A percentile compares a stretch with the other conserved stretches of the same genome.
Evolutionary conservation across 2,797 vertebrate genomes (phyloP).

Genomic region (Chromobotia macracanthus): DNA sequence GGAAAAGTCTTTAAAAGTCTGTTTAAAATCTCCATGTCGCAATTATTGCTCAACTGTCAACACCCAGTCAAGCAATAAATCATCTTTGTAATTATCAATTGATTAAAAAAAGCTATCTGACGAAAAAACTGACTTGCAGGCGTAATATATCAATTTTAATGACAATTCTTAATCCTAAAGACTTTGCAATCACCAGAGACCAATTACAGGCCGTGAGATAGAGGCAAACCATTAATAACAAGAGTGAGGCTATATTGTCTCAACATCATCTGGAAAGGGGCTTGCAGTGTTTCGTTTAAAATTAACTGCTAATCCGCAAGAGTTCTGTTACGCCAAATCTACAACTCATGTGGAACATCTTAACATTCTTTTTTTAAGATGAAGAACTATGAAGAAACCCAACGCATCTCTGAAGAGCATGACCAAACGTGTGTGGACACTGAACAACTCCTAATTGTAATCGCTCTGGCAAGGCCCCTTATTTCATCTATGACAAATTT

Average conservation of each 20-base stretch:
- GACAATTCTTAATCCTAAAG: constrained; percentile 78
- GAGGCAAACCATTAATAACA: constrained; percentile 75
- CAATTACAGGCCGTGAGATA: constrained; percentile 78
- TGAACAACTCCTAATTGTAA: too few relatives aligned
- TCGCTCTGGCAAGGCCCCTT: too few relatives aligned
- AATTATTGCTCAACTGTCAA: constrained; percentile 72
- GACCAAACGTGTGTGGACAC: too few relatives aligned
- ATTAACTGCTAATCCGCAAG: constrained; percentile 7
- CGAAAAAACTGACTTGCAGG: constrained; percentile 72
- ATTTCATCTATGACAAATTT: too few relatives aligned
- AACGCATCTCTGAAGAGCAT: background rate
- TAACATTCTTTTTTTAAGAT: background rate
- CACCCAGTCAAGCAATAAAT: constrained; percentile 69
- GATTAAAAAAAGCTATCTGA: constrained; percentile 74
- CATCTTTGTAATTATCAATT: constrained; percentile 75
- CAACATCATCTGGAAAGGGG: constrained; percentile 57
- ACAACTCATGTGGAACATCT: background rate
- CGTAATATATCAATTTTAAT: constrained; percentile 78
- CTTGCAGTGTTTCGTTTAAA: constrained; percentile 52
- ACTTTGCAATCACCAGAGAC: constrained; percentile 76
- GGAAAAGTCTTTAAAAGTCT: constrained; percentile 27
- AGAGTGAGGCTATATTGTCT: constrained; percentile 64
- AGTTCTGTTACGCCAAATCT: background rate
- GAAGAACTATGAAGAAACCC: background rate
- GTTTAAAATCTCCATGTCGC: constrained; percentile 42